A percentile compares a stretch with the other conserved stretches of the same genome.
phyloP scores from a whole-genome alignment of 2,888 invertebrate genomes.

The Dione juno region DNA sequence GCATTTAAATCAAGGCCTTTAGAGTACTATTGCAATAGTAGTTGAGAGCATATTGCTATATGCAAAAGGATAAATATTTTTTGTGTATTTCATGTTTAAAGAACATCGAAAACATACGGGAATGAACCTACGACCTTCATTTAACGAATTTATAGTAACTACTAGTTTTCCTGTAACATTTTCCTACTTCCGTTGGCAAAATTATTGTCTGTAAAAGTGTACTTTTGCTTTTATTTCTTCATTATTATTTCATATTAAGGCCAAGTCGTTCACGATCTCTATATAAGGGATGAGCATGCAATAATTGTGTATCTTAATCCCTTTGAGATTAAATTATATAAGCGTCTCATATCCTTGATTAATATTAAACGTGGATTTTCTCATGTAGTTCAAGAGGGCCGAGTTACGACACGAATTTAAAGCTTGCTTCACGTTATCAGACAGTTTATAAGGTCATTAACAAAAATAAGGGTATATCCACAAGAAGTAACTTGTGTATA shows the following conservation, averaged over 20 bases:
- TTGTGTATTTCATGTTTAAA: neutral
- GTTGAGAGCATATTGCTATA: too few species aligned
- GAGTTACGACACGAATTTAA: conserved; percentile 25
- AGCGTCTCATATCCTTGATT: conserved; percentile 7
- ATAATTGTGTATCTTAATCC: conserved; percentile 3
- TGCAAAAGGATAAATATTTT: neutral
- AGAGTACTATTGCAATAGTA: too few species aligned
- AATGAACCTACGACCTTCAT: neutral
- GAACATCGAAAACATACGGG: neutral
- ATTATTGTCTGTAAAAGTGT: neutral
- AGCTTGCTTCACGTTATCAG: conserved; percentile 13
- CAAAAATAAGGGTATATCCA: too few species aligned
- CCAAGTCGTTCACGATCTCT: neutral
- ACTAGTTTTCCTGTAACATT: neutral
- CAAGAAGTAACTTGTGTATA: too few species aligned
- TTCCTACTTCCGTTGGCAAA: neutral
- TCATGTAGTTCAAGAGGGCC: conserved; percentile 20
- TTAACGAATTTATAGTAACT: neutral
- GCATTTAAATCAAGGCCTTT: too few species aligned
- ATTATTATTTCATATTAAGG: conserved; percentile 3
- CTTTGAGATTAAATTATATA: conserved; percentile 7
- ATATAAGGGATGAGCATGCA: neutral
- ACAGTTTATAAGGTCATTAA: conserved; percentile 21
- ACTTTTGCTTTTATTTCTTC: neutral
- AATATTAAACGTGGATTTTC: conserved; percentile 22